Evolutionary conservation across 1,140 invertebrate genomes (phyloP).

Genomic region (Chlorops oryzae): DNA sequence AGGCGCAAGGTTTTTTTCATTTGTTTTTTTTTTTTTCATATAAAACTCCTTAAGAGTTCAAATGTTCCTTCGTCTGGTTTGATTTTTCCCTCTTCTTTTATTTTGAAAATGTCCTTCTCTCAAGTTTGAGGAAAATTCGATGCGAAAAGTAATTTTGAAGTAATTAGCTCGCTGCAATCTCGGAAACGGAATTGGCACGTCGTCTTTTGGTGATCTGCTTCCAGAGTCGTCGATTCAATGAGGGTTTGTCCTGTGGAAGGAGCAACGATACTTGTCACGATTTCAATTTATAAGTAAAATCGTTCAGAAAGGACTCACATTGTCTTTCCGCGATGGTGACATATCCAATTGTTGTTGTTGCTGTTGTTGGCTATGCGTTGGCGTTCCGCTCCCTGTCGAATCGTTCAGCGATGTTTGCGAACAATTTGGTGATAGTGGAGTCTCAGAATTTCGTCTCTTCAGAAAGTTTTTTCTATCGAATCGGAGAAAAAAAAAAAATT

Average conservation of each 20-base stretch:
- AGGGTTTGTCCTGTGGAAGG: constrained; percentile 50
- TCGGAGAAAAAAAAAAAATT: too few relatives aligned
- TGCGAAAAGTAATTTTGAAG: too few relatives aligned
- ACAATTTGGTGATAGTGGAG: constrained; percentile 44
- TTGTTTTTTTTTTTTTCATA: neutral
- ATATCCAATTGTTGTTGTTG: constrained; percentile 45
- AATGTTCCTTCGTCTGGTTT: too few relatives aligned
- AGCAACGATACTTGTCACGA: neutral
- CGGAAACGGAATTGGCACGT: constrained; percentile 46
- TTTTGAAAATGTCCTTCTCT: neutral
- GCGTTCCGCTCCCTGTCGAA: constrained; percentile 33
- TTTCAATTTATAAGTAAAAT: neutral
- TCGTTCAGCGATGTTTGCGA: constrained; percentile 43
- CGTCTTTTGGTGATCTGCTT: constrained; percentile 53
- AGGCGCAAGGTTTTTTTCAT: too few relatives aligned
- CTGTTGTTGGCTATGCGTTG: constrained; percentile 33
- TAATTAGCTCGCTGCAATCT: constrained; percentile 38
- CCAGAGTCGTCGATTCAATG: constrained; percentile 52
- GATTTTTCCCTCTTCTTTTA: too few relatives aligned
- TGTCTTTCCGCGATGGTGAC: constrained; percentile 50
- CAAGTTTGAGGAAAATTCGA: neutral
- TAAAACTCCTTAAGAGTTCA: too few relatives aligned
- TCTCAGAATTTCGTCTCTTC: constrained; percentile 47
- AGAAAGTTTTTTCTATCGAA: constrained; percentile 53
- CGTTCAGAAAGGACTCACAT: constrained; percentile 37